Base-by-base conservation (phyloP, 2,888 invertebrate genomes). In the Lasioglossum marginatum region DNA sequence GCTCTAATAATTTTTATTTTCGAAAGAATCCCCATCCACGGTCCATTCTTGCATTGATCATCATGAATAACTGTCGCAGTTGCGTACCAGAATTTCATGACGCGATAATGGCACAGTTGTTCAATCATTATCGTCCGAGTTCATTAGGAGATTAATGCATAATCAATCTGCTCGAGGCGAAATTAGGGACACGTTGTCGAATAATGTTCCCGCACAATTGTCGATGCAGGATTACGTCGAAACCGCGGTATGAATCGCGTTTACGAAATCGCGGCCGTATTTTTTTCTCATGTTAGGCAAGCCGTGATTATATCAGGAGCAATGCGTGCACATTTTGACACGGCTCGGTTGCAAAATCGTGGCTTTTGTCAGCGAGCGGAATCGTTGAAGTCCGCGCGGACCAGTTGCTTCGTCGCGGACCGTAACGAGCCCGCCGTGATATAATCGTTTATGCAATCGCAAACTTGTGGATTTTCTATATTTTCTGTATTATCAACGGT, bases 321-420 rank as follows among this genome's bases (percentile, higher is more conserved):
- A 89, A 82, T 73, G 80, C 77, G 79, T 81, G 77, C 77, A 80
- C 78, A 89, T 90, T 90, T 90, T 87, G 83, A 86, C 84, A 86
- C 70, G 79, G 37, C 74, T 45, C 63, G 77, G 27, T 89, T 89
- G 76, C 89, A 66, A 80, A 89, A 88, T 60, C 75, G 77, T n/a
- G 48, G 60, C 84, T 85, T 86, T 86, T 85, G 85, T 85, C 81
- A 78, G 85, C 74, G 45, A 77, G 52, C 45, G 70, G 68, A 76
- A 75, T 85, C 74, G 75, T 40, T 71, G 43, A 40, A 68, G 34
- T 66, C 31, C 74, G 79, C 34, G 66, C 85, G 79, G 73, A 80
- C 75, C 77, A 81, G 77, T 81, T 81, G 66, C 34, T 57, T 81
- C 77, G 85, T 57, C 63, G 74, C 66, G 43, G 3, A 74, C 85